phyloP scores from a whole-genome alignment of 2,797 vertebrate genomes.

The Erithacus rubecula region DNA sequence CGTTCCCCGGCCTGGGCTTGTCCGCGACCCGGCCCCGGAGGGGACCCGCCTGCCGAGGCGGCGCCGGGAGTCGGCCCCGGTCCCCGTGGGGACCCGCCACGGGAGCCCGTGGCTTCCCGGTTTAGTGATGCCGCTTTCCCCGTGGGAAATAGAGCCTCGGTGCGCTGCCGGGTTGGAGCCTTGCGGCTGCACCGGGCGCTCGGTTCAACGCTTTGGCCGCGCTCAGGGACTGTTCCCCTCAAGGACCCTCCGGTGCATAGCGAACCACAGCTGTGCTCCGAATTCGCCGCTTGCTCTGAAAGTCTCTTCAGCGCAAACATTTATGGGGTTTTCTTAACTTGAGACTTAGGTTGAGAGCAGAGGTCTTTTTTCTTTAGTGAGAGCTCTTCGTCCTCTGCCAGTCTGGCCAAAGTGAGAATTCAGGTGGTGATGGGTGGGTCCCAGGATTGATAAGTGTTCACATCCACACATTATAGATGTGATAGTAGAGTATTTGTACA shows the following conservation, averaged over 20 bases:
- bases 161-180: neutral
- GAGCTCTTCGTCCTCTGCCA: fast-evolving
- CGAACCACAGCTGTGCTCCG: neutral
- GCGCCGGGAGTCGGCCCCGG: no score
- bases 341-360: neutral
- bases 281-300: neutral
- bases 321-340: neutral
- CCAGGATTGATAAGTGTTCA: neutral
- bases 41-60: neutral
- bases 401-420: neutral
- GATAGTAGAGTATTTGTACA: neutral
- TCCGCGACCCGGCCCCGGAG: no score
- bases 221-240: fast-evolving
- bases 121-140: neutral
- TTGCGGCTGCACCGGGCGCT: fast-evolving
- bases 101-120: neutral
- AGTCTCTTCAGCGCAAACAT: fast-evolving
- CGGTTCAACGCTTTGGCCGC: fast-evolving
- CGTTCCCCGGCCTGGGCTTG: neutral
- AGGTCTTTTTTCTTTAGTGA: no score
- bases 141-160: fast-evolving
- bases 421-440: neutral
- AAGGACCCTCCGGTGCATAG: fast-evolving
- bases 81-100: no score
- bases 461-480: fast-evolving